Base-by-base conservation (phyloP, 2,888 invertebrate species). In the Nymphalis polychloros region DNA sequence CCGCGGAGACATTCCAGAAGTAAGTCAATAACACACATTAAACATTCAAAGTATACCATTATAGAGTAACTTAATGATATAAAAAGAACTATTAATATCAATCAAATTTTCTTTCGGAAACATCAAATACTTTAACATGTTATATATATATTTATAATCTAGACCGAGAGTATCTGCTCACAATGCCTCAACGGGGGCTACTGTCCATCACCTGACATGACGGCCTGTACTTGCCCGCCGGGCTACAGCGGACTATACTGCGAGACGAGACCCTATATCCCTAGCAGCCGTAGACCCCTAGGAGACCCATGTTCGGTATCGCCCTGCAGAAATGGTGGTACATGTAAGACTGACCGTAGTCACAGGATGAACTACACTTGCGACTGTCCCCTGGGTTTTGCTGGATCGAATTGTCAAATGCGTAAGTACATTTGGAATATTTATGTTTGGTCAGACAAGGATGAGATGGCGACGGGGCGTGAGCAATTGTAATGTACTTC, bases 301-400 rank as follows among this genome's bases (percentile, higher is more conserved):
- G 66, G 82, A 76, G 77, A 95, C 94, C 76, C 93, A 72, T 82
- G 94, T 94, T 88, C 94, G 16, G 87, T 93, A 1, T 89, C 90
- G 46, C 97, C 97, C 0, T 98, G 98, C 82, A 93, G 93, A 77
- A 97, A 98, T 84, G 95, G 95, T 0, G 98, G 97, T 50, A 93
- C 93, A 0, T 98, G 98, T 84, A 85, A 89, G 47, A 92, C 92
- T 6, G 76, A 94, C 93, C 70, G 73, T 41, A 66, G 72, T n/a
- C 72, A 78, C 7, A 74, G 78, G 59, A 80, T 84, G 82, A 88
- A 88, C 53, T 96, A 95, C 81, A 93, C 94, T 10, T 98, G 98
- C 84, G 95, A 95, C 78, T 98, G 98, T 82, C 94, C 94, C 0
- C 90, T 97, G 2, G 96, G 97, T 47, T 97, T 90, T 84, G 94